phyloP scores from a whole-genome alignment of 1,140 invertebrate genomes.

The Papilio machaon region DNA sequence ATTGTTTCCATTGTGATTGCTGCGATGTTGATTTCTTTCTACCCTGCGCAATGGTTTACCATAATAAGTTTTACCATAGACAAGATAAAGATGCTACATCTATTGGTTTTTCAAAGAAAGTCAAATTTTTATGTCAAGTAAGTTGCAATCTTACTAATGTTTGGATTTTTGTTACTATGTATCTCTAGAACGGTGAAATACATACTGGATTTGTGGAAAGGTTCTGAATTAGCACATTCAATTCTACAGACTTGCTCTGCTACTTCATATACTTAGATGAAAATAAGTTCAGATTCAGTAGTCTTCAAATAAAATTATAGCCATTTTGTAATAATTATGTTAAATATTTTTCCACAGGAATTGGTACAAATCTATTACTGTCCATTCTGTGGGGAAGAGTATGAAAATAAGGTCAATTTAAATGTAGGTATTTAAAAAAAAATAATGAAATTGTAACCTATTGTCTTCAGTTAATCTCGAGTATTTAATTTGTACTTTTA shows the following conservation, averaged over 20 bases:
- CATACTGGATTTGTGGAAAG: too few species aligned
- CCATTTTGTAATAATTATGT: neutral
- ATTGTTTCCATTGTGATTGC: constrained; percentile 82
- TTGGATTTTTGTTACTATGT: too few species aligned
- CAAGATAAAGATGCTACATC: constrained; percentile 72
- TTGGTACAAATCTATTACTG: constrained; percentile 85
- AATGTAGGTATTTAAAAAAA: constrained; percentile 72
- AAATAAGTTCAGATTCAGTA: too few species aligned
- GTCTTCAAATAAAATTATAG: too few species aligned
- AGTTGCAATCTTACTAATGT: neutral
- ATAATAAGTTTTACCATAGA: constrained; percentile 85
- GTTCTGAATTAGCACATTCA: too few species aligned
- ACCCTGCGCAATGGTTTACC: constrained; percentile 84
- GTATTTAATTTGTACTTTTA: constrained; percentile 30
- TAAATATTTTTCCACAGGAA: constrained; percentile 56
- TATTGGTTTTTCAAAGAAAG: constrained; percentile 72
- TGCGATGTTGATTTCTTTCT: constrained; percentile 84
- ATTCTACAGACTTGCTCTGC: too few species aligned
- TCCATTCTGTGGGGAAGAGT: constrained; percentile 86
- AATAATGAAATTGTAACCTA: neutral
- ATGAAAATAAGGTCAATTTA: constrained; percentile 87
- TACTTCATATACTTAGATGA: too few species aligned
- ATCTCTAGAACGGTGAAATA: too few species aligned
- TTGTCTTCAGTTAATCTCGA: neutral
- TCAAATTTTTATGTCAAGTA: constrained; percentile 67